Evolutionary conservation across 2,888 invertebrate species (phyloP).

Genomic region (Eupelmus urozonus): DNA sequence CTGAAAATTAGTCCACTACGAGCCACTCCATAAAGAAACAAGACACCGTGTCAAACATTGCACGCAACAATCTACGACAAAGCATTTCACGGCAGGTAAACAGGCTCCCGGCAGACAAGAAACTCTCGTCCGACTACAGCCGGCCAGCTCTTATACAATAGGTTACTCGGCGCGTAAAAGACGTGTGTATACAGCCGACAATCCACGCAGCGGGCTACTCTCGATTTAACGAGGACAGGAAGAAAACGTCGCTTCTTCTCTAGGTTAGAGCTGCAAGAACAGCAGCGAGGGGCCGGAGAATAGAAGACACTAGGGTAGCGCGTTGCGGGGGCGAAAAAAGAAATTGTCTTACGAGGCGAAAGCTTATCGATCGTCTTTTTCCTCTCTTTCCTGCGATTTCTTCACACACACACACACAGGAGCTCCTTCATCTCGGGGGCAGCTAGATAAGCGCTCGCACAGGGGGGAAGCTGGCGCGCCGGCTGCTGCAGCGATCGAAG

Average conservation of each 20-base stretch:
- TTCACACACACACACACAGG: constrained; percentile 49
- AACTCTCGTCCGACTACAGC: constrained; percentile 40
- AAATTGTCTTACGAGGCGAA: constrained; percentile 73
- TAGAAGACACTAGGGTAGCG: not conserved
- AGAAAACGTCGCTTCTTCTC: constrained; percentile 50
- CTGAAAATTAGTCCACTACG: too few relatives aligned
- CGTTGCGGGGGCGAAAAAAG: constrained; percentile 63
- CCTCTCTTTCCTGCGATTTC: constrained; percentile 63
- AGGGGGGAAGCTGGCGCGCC: constrained; percentile 14
- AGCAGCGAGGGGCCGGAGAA: not conserved
- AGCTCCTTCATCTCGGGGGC: constrained; percentile 31
- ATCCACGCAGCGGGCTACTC: not conserved
- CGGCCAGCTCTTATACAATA: constrained; percentile 17
- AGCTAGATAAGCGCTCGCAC: constrained; percentile 16
- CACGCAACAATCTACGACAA: not conserved
- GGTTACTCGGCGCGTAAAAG: constrained; percentile 21
- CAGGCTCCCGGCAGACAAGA: constrained; percentile 23
- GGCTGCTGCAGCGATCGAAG: constrained; percentile 57
- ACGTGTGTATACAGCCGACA: too few relatives aligned
- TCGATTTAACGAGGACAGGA: constrained; percentile 45
- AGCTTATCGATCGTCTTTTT: constrained; percentile 71
- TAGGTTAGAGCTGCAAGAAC: constrained; percentile 27
- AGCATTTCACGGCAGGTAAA: constrained; percentile 27
- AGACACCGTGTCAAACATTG: too few relatives aligned
- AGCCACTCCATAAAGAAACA: too few relatives aligned